Percentiles rank a stretch among this genome's conserved stretches.
Evolutionary conservation across 1,140 invertebrate genomes (phyloP).

Genomic region (Coptotermes formosanus): DNA sequence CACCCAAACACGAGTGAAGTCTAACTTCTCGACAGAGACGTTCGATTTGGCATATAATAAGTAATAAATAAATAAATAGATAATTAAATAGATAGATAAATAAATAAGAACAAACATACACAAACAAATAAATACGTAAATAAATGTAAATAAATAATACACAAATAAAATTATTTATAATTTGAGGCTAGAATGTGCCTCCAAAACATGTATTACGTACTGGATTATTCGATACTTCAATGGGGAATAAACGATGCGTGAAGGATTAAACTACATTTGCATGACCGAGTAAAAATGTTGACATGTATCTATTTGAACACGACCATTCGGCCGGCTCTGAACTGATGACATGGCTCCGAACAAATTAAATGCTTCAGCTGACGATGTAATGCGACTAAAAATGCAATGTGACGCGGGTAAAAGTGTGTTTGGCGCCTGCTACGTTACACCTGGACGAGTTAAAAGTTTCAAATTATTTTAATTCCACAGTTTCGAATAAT

Average conservation of each 20-base stretch:
- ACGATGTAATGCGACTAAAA: background rate
- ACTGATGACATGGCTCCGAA: background rate
- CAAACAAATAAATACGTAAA: no score
- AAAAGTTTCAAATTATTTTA: background rate
- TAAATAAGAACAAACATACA: no score
- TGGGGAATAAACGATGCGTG: background rate
- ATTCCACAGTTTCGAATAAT: background rate
- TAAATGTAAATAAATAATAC: no score
- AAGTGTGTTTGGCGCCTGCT: background rate
- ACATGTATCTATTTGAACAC: background rate
- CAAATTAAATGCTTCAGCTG: conserved; percentile 12
- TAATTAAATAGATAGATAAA: no score
- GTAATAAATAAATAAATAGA: no score
- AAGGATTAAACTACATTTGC: background rate
- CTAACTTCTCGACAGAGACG: no score
- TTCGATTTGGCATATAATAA: no score
- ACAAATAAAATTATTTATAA: no score
- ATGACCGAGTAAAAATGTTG: background rate
- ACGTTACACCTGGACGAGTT: background rate
- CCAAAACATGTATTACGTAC: no score
- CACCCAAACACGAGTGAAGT: no score
- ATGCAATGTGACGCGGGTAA: background rate
- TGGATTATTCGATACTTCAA: background rate
- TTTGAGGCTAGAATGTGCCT: no score
- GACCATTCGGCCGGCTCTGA: background rate